Percentiles rank a stretch among this genome's conserved stretches.
Conservation (phyloP, 2,797 vertebrate species). For the Sebastes miniatus region DNA sequence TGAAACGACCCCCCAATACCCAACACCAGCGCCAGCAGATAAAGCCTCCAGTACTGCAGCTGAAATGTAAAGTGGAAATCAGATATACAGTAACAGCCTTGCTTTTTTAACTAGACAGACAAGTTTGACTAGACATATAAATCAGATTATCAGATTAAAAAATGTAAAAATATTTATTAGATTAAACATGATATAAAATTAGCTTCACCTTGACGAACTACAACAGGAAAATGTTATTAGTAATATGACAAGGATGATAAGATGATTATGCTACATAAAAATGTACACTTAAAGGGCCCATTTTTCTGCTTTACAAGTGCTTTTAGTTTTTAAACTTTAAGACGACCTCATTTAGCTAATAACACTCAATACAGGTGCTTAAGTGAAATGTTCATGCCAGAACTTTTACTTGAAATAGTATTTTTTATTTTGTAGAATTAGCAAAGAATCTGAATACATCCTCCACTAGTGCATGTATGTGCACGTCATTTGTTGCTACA, state of each 20-base stretch:
- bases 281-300: not conserved
- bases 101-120: not conserved
- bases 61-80: slow-evolving; percentile 30
- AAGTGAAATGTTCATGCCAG: not conserved
- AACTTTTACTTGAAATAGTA: not conserved
- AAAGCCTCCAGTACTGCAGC: slow-evolving; percentile 80
- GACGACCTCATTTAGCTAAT: not conserved
- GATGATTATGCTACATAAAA: no score
- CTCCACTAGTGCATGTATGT: not conserved
- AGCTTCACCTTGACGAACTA: not conserved
- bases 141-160: not conserved
- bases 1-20: slow-evolving; percentile 84
- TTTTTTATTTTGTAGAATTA: not conserved
- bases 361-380: not conserved
- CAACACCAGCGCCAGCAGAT: slow-evolving; percentile 78
- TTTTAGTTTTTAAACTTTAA: not conserved
- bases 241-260: not conserved
- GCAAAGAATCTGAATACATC: not conserved
- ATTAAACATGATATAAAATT: not conserved
- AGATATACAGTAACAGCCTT: not conserved
- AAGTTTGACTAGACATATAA: not conserved
- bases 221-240: not conserved
- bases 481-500: not conserved
- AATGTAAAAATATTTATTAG: not conserved
- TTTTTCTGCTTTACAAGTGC: not conserved